Percentiles rank a stretch among this genome's conserved stretches.
These are phyloP conservation scores for Sympetrum striolatum DNA, from an alignment of 2,888 invertebrate species.

Conservation along the genomic window DNA sequence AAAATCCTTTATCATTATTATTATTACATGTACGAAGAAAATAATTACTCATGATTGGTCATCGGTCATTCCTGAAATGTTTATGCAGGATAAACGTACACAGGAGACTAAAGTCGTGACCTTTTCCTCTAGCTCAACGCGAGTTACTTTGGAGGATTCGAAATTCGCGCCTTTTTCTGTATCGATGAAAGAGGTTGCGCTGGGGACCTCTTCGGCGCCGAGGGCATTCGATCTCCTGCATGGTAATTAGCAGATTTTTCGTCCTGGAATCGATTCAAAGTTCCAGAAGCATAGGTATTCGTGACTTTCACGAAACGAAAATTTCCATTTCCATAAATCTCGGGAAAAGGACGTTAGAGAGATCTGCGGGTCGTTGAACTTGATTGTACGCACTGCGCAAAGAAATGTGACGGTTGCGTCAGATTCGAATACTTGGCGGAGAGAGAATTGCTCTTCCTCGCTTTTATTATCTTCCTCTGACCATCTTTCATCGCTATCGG, in stretches of 20 bases:
- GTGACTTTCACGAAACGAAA: neutral
- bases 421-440: slow-evolving; percentile 13
- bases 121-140: no score
- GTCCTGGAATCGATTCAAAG: neutral
- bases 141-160: no score
- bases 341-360: slow-evolving; percentile 13
- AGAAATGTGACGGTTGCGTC: slow-evolving; percentile 30
- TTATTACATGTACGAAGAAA: no score
- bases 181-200: no score
- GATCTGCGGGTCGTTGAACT: slow-evolving; percentile 14
- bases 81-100: no score
- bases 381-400: slow-evolving; percentile 37
- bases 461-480: neutral
- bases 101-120: no score
- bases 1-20: no score
- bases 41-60: no score
- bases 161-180: no score
- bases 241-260: slow-evolving; percentile 19
- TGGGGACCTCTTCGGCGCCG: no score
- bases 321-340: slow-evolving; percentile 37
- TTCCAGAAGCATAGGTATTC: slow-evolving; percentile 11
- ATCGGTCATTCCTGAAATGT: no score
- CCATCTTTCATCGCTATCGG: slow-evolving; percentile 15
- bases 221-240: neutral
- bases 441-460: neutral